Conservation (phyloP, 1,140 invertebrate species). For the Cotesia chilonis region DNA sequence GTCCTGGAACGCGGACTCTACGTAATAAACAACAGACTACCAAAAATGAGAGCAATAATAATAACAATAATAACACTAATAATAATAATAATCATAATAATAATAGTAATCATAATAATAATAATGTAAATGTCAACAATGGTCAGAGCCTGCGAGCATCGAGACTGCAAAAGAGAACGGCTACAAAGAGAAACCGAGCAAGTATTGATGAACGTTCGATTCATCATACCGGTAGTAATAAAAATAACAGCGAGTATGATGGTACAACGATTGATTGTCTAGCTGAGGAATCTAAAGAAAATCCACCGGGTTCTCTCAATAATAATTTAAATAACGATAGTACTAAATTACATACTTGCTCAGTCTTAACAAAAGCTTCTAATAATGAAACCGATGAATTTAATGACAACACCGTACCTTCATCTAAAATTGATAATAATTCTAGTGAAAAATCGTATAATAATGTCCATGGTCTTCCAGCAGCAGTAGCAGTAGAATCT, state of each 20-base stretch:
- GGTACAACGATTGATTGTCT: slow-evolving; percentile 46
- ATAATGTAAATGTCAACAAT: slow-evolving; percentile 52
- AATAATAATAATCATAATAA: slow-evolving; percentile 44
- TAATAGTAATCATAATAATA: slow-evolving; percentile 43
- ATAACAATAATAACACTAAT: slow-evolving; percentile 45
- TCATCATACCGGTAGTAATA: slow-evolving; percentile 18
- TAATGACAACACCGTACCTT: neutral
- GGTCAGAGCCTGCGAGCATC: slow-evolving; percentile 60
- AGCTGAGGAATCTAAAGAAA: slow-evolving; percentile 43
- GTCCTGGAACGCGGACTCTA: slow-evolving; percentile 56
- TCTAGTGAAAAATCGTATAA: neutral
- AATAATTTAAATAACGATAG: slow-evolving; percentile 14
- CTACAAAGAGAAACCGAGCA: slow-evolving; percentile 50
- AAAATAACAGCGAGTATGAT: slow-evolving; percentile 48
- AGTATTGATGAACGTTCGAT: slow-evolving; percentile 41
- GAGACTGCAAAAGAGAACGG: slow-evolving; percentile 56
- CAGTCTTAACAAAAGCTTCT: slow-evolving; percentile 28
- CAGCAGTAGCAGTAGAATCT: neutral
- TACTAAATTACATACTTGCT: slow-evolving; percentile 31
- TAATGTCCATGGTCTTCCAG: slow-evolving; percentile 9
- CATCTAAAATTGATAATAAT: no score
- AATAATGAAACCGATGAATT: slow-evolving; percentile 16
- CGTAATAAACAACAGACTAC: slow-evolving; percentile 61
- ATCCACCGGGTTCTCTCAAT: slow-evolving; percentile 29
- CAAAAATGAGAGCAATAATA: slow-evolving; percentile 57